phyloP scores from a whole-genome alignment of 2,113 vertebrate genomes.

The Rousettus leschenaultii region DNA sequence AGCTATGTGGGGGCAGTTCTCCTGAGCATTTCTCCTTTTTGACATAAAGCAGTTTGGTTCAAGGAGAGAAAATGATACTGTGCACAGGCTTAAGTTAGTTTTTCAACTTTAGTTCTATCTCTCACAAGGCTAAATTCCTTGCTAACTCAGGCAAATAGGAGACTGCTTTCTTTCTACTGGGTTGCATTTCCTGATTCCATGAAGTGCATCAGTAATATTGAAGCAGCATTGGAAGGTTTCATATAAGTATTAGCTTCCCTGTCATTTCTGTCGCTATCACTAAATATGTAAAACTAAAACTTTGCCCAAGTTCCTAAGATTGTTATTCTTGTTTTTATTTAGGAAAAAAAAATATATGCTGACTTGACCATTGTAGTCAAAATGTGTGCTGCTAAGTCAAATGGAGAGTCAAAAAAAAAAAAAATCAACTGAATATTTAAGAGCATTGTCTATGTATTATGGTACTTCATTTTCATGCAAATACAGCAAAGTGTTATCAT shows the following conservation, averaged over 20 bases:
- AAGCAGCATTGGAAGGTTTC: neutral
- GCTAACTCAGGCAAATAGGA: conserved; percentile 7
- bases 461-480: neutral
- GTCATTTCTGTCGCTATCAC: neutral
- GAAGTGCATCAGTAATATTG: neutral
- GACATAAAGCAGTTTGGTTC: neutral
- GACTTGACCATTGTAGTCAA: neutral
- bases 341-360: neutral
- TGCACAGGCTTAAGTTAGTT: conserved; percentile 6
- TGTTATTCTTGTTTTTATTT: neutral
- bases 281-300: neutral
- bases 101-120: conserved; percentile 36
- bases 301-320: neutral
- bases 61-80: conserved; percentile 9
- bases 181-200: neutral
- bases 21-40: conserved; percentile 23
- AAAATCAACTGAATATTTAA: neutral
- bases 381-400: neutral
- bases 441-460: neutral
- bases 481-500: neutral
- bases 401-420: neutral
- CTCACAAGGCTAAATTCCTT: conserved; percentile 21
- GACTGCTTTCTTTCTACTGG: neutral
- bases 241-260: neutral
- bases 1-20: neutral